Evolutionary conservation across 2,888 invertebrate species (phyloP).

Genomic region (Sphaerophoria rueppellii): DNA sequence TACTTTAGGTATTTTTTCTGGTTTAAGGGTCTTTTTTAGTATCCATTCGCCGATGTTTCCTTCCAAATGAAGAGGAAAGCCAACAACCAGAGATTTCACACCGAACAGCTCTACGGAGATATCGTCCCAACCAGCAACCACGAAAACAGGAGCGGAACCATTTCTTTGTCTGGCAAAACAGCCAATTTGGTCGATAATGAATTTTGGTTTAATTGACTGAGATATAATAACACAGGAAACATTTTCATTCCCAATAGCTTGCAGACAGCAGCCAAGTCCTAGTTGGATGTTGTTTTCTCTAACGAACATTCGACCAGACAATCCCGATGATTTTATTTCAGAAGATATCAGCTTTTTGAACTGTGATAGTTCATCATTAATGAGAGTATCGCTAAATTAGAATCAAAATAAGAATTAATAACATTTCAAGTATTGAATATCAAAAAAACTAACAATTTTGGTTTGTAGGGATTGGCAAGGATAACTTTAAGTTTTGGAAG

Average conservation of each 20-base stretch:
- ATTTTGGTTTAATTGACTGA: constrained; percentile 43
- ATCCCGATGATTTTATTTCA: constrained; percentile 18
- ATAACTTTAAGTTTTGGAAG: constrained; percentile 51
- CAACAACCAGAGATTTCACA: constrained; percentile 5
- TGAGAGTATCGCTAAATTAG: constrained; percentile 39
- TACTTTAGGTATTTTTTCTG: not conserved
- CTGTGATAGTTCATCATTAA: not conserved
- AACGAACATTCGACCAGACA: not conserved
- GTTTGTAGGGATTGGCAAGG: constrained; percentile 48
- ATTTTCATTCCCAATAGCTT: constrained; percentile 22
- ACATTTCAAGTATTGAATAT: not conserved
- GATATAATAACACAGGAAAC: constrained; percentile 56
- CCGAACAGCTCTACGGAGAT: constrained; percentile 27
- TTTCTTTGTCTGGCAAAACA: constrained; percentile 22
- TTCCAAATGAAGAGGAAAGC: constrained; percentile 19
- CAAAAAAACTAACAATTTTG: constrained; percentile 10
- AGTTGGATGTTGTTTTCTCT: constrained; percentile 30
- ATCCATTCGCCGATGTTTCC: constrained; percentile 34
- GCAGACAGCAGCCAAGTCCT: constrained; percentile 47
- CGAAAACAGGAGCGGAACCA: constrained; percentile 5
- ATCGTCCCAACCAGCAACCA: constrained; percentile 16
- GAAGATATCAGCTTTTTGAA: not conserved
- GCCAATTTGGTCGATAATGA: constrained; percentile 54
- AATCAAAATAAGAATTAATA: not conserved
- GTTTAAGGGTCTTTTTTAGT: not conserved